phyloP scores from a whole-genome alignment of 2,113 vertebrate genomes.

The Odontophorus gujanensis region DNA sequence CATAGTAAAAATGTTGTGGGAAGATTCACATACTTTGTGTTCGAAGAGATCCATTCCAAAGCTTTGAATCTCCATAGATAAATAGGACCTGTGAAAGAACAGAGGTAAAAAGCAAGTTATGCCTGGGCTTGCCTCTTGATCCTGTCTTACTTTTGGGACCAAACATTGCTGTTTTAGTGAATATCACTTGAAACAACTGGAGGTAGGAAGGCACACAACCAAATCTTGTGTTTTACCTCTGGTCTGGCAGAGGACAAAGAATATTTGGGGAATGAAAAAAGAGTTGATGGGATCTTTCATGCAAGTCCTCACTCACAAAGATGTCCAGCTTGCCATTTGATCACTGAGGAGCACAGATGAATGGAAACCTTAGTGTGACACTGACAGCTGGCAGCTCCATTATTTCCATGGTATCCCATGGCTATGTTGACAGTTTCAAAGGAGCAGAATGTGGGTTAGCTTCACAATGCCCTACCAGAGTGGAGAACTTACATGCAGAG shows the following conservation, averaged over 20 bases:
- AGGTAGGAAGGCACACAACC: neutral
- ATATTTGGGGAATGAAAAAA: neutral
- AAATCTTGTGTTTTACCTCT: neutral
- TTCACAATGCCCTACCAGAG: neutral
- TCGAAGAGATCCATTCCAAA: neutral
- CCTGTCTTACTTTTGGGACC: neutral
- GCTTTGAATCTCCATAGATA: neutral
- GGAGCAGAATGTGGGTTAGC: neutral
- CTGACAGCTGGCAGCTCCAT: neutral
- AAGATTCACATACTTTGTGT: neutral
- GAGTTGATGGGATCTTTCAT: neutral
- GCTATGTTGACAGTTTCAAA: neutral
- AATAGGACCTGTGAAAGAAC: neutral
- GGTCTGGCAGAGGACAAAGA: neutral
- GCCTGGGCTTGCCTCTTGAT: neutral
- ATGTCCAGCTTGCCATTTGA: neutral
- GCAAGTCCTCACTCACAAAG: neutral
- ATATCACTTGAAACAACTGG: neutral
- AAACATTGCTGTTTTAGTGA: neutral
- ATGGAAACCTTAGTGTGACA: neutral
- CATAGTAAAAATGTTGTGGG: neutral
- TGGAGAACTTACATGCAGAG: neutral
- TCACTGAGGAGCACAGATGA: neutral
- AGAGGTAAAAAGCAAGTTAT: neutral
- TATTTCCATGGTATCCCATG: neutral